phyloP scores from a whole-genome alignment of 2,888 invertebrate genomes.

The Epinotia nisella region DNA sequence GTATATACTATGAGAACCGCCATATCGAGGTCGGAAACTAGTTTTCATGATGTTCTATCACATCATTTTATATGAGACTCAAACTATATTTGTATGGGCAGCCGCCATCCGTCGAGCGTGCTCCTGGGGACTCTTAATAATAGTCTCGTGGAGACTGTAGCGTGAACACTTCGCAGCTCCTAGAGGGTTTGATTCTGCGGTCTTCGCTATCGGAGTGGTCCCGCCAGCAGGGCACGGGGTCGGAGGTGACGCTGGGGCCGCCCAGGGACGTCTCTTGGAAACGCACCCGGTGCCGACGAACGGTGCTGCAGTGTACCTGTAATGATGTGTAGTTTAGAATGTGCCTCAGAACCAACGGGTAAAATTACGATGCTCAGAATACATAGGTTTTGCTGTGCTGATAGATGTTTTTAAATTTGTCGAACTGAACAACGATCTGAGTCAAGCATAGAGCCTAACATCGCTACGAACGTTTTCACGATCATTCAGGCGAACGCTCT shows the following conservation, averaged over 20 bases:
- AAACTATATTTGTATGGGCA: too few species aligned
- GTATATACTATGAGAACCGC: too few species aligned
- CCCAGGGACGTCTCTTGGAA: conserved; percentile 64
- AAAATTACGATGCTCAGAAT: background rate
- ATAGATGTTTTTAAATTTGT: too few species aligned
- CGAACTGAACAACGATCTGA: too few species aligned
- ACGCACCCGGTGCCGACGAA: conserved; percentile 57
- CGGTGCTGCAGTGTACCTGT: conserved; percentile 26
- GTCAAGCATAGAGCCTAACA: too few species aligned
- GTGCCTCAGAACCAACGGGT: background rate
- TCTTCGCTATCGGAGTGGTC: conserved; percentile 57
- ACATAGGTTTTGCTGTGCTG: too few species aligned
- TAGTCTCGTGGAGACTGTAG: conserved; percentile 56
- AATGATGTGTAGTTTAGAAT: background rate
- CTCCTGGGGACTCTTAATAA: conserved; percentile 30
- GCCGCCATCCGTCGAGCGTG: too few species aligned
- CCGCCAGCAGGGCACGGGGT: conserved; percentile 63
- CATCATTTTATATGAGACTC: too few species aligned
- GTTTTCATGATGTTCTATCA: background rate
- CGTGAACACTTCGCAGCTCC: conserved; percentile 68
- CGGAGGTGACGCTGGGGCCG: conserved; percentile 64
- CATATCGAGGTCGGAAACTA: background rate
- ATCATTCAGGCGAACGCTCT: too few species aligned
- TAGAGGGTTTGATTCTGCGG: conserved; percentile 55
- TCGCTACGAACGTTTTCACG: too few species aligned